Evolutionary conservation across 2,113 vertebrate species (phyloP).

Genomic region (Halichoerus grypus): DNA sequence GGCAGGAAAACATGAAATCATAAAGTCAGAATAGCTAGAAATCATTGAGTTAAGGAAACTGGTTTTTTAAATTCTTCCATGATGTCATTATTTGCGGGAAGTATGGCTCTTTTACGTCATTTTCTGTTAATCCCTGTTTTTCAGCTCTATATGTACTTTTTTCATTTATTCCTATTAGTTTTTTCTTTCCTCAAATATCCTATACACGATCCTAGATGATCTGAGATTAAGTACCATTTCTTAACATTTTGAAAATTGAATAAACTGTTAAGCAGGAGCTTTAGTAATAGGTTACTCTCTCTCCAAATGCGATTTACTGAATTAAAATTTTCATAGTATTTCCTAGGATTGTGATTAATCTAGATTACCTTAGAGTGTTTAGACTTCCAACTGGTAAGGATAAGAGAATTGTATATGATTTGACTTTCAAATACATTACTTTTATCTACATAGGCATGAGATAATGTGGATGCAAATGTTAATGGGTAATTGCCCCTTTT

Average conservation of each 20-base stretch:
- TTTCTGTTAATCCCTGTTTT: slow-evolving; percentile 26
- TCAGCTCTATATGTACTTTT: background rate
- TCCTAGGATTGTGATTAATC: background rate
- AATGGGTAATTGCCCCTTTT: background rate
- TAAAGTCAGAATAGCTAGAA: background rate
- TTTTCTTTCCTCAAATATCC: background rate
- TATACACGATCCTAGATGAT: background rate
- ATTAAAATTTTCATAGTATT: slow-evolving; percentile 17
- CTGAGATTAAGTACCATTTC: background rate
- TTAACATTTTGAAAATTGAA: background rate
- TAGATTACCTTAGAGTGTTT: background rate
- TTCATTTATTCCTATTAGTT: background rate
- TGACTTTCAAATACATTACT: background rate
- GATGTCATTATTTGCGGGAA: slow-evolving; percentile 9
- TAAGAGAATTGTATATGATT: background rate
- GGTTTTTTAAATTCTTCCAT: background rate
- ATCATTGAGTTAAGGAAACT: background rate
- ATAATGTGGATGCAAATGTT: background rate
- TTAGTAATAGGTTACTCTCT: background rate
- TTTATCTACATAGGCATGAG: background rate
- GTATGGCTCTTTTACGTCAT: background rate
- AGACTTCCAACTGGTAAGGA: background rate
- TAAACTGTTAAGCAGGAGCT: background rate
- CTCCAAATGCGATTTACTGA: background rate
- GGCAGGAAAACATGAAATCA: background rate